Percentiles rank a stretch among this genome's conserved stretches.
Conservation (phyloP, 2,113 vertebrate species). For the Hippocampus abdominalis region DNA sequence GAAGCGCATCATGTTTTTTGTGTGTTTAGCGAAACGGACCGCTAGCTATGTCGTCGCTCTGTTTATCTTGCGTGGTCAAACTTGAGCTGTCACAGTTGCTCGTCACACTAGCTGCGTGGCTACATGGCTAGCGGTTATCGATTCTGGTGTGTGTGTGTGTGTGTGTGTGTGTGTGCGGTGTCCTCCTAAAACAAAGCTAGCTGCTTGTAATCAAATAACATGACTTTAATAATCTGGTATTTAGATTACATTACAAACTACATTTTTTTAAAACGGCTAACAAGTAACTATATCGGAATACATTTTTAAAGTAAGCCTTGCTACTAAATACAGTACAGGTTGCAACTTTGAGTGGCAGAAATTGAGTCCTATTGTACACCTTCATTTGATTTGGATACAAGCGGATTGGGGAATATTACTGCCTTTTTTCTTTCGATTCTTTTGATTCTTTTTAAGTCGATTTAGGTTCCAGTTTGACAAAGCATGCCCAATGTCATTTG, state of each 20-base stretch:
- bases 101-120: slow-evolving; percentile 9
- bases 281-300: no score
- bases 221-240: no score
- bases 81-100: slow-evolving; percentile 26
- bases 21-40: slow-evolving; percentile 18
- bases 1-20: slow-evolving; percentile 11
- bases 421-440: background rate
- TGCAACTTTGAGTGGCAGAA: background rate
- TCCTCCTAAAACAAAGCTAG: slow-evolving; percentile 35
- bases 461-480: slow-evolving; percentile 7
- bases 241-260: no score
- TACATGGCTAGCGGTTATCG: slow-evolving; percentile 13
- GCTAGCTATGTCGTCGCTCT: slow-evolving; percentile 27
- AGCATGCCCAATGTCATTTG: background rate
- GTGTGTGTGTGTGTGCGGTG: slow-evolving; percentile 5
- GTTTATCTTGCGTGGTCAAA: slow-evolving; percentile 52
- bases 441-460: background rate
- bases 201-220: slow-evolving; percentile 13
- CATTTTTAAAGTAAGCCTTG: no score
- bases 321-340: no score
- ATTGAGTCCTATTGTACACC: background rate
- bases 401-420: slow-evolving; percentile 1
- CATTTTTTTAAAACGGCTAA: no score
- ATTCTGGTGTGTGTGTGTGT: slow-evolving; percentile 6
- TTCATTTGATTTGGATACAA: slow-evolving; percentile 17